Conservation (phyloP, 2,113 vertebrate genomes). For the Suncus etruscus region DNA sequence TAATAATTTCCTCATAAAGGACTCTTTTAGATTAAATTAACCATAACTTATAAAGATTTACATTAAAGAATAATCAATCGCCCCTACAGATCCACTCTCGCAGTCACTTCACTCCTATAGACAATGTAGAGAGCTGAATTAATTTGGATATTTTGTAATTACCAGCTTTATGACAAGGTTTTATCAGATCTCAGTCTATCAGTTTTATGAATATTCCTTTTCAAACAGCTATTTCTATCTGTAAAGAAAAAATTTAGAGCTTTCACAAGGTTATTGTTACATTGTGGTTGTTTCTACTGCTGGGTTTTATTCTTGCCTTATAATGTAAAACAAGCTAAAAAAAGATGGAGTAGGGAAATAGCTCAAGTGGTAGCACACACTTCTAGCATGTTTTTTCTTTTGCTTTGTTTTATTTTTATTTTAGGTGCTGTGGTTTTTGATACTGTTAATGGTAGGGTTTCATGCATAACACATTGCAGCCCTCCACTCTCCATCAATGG, state of each 20-base stretch:
- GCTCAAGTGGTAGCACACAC: no score
- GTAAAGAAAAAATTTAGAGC: background rate
- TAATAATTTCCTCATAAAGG: background rate
- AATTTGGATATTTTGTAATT: background rate
- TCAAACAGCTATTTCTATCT: background rate
- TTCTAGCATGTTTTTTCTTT: no score
- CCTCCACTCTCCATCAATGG: no score
- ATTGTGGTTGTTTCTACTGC: background rate
- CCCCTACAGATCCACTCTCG: background rate
- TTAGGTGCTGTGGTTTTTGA: no score
- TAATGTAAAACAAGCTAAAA: slow-evolving; percentile 2
- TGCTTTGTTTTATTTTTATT: no score
- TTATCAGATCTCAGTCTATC: background rate
- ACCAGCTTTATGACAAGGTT: background rate
- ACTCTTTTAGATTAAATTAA: background rate
- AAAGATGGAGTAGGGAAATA: background rate
- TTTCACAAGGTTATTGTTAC: background rate
- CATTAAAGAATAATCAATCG: background rate
- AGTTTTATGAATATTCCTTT: background rate
- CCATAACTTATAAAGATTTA: background rate
- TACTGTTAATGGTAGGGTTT: no score
- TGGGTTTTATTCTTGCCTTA: slow-evolving; percentile 16
- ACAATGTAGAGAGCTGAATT: background rate
- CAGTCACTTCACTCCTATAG: background rate
- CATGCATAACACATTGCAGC: no score